phyloP scores from a whole-genome alignment of 2,113 vertebrate species.

The Chloebia gouldiae region DNA sequence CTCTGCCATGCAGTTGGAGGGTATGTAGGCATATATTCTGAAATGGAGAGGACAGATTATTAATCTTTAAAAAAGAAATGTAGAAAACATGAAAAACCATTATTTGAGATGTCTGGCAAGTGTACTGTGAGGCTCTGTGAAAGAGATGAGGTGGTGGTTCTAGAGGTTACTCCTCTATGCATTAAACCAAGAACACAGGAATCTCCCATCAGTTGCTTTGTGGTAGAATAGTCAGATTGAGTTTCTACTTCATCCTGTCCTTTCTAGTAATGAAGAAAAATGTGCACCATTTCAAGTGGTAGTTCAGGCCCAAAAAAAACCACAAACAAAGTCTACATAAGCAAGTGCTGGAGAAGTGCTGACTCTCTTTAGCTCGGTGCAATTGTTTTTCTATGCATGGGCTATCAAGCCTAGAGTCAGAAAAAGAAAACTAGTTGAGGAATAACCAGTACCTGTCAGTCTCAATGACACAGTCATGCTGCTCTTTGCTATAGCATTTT shows the following conservation, averaged over 20 bases:
- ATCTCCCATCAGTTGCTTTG: neutral
- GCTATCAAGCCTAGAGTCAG: neutral
- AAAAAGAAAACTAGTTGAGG: neutral
- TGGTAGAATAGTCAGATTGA: neutral
- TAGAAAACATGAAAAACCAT: neutral
- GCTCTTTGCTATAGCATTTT: neutral
- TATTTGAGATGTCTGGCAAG: neutral
- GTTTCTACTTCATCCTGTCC: neutral
- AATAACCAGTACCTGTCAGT: neutral
- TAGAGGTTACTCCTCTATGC: neutral
- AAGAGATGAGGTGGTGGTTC: neutral
- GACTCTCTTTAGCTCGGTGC: neutral
- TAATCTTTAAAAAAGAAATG: neutral
- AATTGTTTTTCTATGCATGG: neutral
- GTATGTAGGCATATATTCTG: neutral
- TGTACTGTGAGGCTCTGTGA: neutral
- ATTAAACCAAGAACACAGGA: neutral
- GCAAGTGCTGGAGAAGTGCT: neutral
- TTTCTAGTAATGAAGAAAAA: neutral
- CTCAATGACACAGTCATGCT: neutral
- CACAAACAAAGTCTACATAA: neutral
- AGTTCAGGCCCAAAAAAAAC: neutral
- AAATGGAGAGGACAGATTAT: neutral
- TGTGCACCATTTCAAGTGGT: neutral
- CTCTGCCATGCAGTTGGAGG: neutral